A percentile compares a stretch with the other conserved stretches of the same genome.
These are phyloP conservation scores for Cynaeus angustus DNA, from an alignment of 2,888 invertebrate species.

Conservation along the genomic window DNA sequence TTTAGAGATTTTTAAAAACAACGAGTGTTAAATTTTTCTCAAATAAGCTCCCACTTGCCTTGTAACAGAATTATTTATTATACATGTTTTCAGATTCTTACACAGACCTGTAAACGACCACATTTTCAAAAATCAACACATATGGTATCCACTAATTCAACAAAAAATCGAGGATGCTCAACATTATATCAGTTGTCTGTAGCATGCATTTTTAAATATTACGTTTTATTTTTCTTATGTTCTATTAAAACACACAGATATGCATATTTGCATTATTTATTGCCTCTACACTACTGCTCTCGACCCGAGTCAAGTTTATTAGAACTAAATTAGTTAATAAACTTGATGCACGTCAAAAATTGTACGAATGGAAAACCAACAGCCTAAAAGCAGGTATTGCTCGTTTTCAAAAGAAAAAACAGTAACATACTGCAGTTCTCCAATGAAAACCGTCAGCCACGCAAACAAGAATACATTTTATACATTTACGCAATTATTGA, in stretches of 20 bases:
- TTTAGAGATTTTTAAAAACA: too few species aligned
- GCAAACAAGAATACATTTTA: constrained; percentile 36
- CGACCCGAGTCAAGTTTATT: constrained; percentile 33
- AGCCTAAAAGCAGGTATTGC: constrained; percentile 57
- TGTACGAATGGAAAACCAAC: constrained; percentile 44
- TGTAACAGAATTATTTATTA: constrained; percentile 47
- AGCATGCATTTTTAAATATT: constrained; percentile 42
- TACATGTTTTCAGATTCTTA: constrained; percentile 40
- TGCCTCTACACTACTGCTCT: constrained; percentile 60
- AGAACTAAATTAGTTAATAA: constrained; percentile 48
- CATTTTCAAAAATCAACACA: constrained; percentile 44
- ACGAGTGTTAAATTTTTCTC: too few species aligned
- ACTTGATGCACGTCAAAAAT: constrained; percentile 38
- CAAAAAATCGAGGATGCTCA: constrained; percentile 26
- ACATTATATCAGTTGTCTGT: constrained; percentile 24
- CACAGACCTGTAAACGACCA: constrained; percentile 43
- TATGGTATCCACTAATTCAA: constrained; percentile 34
- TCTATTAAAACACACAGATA: constrained; percentile 56
- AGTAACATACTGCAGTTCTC: constrained; percentile 7
- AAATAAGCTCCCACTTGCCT: constrained; percentile 13
- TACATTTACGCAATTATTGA: constrained; percentile 56
- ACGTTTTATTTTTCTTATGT: constrained; percentile 32
- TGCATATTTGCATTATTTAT: constrained; percentile 58
- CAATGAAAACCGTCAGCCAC: constrained; percentile 21
- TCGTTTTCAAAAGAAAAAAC: constrained; percentile 39